Percentiles rank a stretch among this genome's conserved stretches.
These are phyloP conservation scores for Labeo rohita DNA, from an alignment of 2,113 vertebrate species.

Conservation along the genomic window DNA sequence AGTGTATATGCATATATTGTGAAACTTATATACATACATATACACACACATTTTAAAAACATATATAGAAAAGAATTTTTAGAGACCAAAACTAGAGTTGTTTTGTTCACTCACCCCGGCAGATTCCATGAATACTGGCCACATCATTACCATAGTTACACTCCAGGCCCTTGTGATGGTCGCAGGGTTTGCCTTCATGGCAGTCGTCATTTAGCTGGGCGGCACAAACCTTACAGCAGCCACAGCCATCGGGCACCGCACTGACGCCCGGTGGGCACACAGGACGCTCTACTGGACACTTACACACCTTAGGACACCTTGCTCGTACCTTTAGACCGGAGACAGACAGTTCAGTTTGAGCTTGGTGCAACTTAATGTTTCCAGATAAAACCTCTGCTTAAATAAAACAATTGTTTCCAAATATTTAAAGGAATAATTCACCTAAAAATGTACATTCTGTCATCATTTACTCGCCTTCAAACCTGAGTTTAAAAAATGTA, in stretches of 20 bases:
- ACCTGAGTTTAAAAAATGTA: no score
- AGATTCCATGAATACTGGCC: slow-evolving; percentile 76
- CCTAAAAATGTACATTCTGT: no score
- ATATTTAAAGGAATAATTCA: no score
- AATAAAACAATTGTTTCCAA: neutral
- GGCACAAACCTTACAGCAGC: slow-evolving; percentile 84
- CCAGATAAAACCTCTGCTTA: neutral
- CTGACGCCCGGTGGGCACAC: slow-evolving; percentile 75
- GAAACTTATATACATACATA: no score
- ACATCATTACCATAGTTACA: slow-evolving; percentile 83
- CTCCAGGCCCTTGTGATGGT: slow-evolving; percentile 82
- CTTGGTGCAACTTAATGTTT: neutral
- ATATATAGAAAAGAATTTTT: neutral
- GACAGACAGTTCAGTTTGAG: neutral
- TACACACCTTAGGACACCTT: slow-evolving; percentile 65
- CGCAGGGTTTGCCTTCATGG: slow-evolving; percentile 74
- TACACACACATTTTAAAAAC: neutral
- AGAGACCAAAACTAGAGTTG: neutral
- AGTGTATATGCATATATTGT: neutral
- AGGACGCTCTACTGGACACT: slow-evolving; percentile 66
- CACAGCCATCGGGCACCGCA: slow-evolving; percentile 74
- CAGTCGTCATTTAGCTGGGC: slow-evolving; percentile 84
- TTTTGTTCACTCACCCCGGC: slow-evolving; percentile 74
- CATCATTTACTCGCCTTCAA: no score
- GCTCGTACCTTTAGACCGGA: slow-evolving; percentile 63